phyloP scores from a whole-genome alignment of 2,888 invertebrate species.

The Philhelius pedissequus region DNA sequence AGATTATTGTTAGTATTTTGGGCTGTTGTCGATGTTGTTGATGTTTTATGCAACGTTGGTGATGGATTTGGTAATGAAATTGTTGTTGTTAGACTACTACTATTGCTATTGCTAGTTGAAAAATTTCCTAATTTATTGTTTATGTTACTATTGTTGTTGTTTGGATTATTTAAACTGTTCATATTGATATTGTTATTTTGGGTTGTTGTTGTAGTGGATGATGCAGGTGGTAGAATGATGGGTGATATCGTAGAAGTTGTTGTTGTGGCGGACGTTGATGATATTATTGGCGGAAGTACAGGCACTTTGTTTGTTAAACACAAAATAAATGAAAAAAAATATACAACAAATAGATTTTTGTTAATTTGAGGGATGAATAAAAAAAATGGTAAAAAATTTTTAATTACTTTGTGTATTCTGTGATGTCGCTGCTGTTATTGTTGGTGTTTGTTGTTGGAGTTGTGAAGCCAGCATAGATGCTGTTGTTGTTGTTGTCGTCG shows the following conservation, averaged over 20 bases:
- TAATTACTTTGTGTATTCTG: conserved; percentile 67
- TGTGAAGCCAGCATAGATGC: conserved; percentile 75
- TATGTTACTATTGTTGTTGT: conserved; percentile 58
- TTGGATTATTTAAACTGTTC: conserved; percentile 58
- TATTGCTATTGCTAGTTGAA: conserved; percentile 59
- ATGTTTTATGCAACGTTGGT: conserved; percentile 65
- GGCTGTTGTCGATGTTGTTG: conserved; percentile 27
- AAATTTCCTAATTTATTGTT: conserved; percentile 64
- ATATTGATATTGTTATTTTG: conserved; percentile 74
- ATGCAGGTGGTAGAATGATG: conserved; percentile 72
- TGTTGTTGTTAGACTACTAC: conserved; percentile 58
- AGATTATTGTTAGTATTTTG: conserved; percentile 37
- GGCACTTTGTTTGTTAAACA: conserved; percentile 56
- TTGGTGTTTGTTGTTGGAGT: conserved; percentile 69
- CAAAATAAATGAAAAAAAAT: conserved; percentile 27
- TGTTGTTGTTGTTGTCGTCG: conserved; percentile 70
- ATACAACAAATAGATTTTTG: conserved; percentile 5
- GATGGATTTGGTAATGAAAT: conserved; percentile 71
- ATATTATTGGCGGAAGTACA: conserved; percentile 72
- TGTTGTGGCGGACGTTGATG: conserved; percentile 74
- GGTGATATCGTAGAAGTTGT: conserved; percentile 68
- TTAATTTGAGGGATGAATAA: not conserved
- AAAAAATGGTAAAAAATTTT: conserved; percentile 47
- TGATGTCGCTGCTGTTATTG: conserved; percentile 63
- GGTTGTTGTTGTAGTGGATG: conserved; percentile 66